A percentile compares a stretch with the other conserved stretches of the same genome.
These are phyloP conservation scores for Drosophila paracracens DNA, from an alignment of 2,888 invertebrate genomes.

Conservation along the genomic window DNA sequence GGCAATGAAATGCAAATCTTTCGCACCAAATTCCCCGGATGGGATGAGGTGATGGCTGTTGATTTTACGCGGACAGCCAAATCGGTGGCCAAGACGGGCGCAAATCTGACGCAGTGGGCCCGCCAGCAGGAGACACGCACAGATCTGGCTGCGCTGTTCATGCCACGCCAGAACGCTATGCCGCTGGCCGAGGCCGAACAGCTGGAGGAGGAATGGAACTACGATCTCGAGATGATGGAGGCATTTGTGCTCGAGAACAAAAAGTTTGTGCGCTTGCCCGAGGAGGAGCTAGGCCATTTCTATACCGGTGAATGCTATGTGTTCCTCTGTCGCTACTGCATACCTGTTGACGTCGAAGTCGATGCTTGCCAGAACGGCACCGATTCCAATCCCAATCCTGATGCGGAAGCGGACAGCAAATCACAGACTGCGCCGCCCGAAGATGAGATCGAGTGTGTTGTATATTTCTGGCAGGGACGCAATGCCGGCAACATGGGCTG, in stretches of 20 bases:
- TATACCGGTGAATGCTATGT: constrained; percentile 98
- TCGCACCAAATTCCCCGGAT: constrained; percentile 97
- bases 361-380: constrained; percentile 19
- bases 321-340: constrained; percentile 98
- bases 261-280: constrained; percentile 98
- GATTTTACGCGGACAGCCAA: constrained; percentile 99
- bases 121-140: constrained; percentile 95
- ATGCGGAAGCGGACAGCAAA: constrained; percentile 58
- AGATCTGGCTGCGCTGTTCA: constrained; percentile 97
- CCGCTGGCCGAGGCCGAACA: constrained; percentile 92
- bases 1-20: constrained; percentile 97
- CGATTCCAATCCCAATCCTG: constrained; percentile 43
- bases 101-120: constrained; percentile 97
- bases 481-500: constrained; percentile 99
- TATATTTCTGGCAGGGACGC: constrained; percentile 99
- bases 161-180: constrained; percentile 96
- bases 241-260: constrained; percentile 98
- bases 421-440: constrained; percentile 68
- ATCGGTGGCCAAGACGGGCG: constrained; percentile 97
- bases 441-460: constrained; percentile 93
- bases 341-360: constrained; percentile 86
- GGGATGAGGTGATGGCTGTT: constrained; percentile 99
- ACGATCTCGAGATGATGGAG: constrained; percentile 99
- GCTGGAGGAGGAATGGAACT: constrained; percentile 98
- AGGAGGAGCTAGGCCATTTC: constrained; percentile 96